A percentile compares a stretch with the other conserved stretches of the same genome.
Evolutionary conservation across 2,113 vertebrate genomes (phyloP).

Genomic region (Circaetus cinerascens): DNA sequence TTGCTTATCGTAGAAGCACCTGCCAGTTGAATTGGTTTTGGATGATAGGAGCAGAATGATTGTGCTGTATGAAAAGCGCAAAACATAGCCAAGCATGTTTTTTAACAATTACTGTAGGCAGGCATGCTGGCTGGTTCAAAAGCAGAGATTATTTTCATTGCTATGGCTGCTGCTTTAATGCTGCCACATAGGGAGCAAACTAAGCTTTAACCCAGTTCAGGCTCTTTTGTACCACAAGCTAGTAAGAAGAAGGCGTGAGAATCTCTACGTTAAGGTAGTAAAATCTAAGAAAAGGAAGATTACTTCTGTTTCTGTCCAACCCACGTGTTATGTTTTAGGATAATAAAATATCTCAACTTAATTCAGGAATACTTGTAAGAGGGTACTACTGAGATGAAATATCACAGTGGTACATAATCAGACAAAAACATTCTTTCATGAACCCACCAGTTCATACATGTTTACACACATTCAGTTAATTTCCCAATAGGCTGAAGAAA

Average conservation of each 20-base stretch:
- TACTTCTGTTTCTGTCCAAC: background rate
- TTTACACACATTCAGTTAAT: background rate
- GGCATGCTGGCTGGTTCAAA: background rate
- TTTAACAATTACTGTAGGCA: background rate
- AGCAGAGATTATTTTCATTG: background rate
- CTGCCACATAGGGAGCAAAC: background rate
- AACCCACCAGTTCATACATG: fast-evolving
- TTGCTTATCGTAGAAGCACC: background rate
- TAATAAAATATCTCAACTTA: background rate
- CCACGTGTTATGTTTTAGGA: background rate
- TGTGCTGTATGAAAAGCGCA: background rate
- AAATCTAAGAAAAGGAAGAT: background rate
- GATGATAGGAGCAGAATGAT: background rate
- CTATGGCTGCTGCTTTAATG: background rate
- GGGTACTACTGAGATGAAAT: background rate
- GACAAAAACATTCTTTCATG: background rate
- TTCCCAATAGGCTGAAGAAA: background rate
- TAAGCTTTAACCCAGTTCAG: background rate
- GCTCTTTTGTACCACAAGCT: background rate
- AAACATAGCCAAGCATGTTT: background rate
- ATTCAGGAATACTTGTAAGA: background rate
- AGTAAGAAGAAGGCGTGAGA: background rate
- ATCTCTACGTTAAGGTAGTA: background rate
- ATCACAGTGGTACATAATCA: background rate
- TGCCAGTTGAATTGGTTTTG: background rate